Percentiles rank a stretch among this genome's conserved stretches.
These are phyloP conservation scores for Molossus molossus DNA, from an alignment of 2,797 vertebrate species.

Conservation along the genomic window DNA sequence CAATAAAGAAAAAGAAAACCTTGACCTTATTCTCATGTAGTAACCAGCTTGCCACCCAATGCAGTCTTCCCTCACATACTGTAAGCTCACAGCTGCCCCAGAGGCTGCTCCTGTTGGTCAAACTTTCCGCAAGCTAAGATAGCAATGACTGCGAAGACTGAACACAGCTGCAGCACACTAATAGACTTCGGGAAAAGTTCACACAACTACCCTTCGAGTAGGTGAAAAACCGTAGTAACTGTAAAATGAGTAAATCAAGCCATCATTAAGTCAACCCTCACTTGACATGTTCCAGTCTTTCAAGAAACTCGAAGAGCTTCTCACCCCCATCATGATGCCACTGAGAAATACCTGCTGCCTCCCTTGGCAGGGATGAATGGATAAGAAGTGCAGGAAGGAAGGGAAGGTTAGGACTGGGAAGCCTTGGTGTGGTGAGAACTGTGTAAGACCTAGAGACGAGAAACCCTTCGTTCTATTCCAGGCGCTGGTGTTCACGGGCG, in stretches of 20 bases:
- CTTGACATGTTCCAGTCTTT: background rate
- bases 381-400: background rate
- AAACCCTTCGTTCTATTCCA: background rate
- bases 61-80: background rate
- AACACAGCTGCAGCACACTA: background rate
- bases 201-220: background rate
- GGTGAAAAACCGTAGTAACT: background rate
- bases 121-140: background rate
- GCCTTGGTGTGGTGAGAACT: background rate
- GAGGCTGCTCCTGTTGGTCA: background rate
- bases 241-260: conserved; percentile 1
- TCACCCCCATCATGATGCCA: background rate
- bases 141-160: background rate
- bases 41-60: background rate
- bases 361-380: background rate
- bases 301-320: conserved; percentile 26
- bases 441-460: background rate
- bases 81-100: background rate
- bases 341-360: background rate
- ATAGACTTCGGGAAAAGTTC: background rate
- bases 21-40: background rate
- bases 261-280: background rate
- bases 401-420: background rate
- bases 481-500: background rate
- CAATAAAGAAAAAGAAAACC: background rate